Conservation (phyloP, 2,888 invertebrate species). For the Geotrupes spiniger region DNA sequence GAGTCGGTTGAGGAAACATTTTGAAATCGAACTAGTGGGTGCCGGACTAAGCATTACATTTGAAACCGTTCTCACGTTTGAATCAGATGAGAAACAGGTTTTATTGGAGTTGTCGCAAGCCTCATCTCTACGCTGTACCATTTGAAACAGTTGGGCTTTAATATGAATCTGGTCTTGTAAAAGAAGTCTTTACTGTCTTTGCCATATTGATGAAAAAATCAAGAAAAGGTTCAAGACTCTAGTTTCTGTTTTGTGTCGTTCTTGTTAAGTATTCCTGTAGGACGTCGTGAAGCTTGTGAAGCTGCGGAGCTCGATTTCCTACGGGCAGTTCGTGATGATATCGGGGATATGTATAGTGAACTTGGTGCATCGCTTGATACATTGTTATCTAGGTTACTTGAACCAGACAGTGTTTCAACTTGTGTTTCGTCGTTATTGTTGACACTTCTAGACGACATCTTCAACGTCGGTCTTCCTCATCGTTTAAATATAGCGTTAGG, state of each 20-base stretch:
- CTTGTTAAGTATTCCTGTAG: conserved; percentile 13
- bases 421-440: conserved; percentile 8
- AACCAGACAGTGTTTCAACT: background rate
- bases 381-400: conserved; percentile 7
- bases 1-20: conserved; percentile 2
- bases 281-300: conserved; percentile 11
- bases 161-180: conserved; percentile 12
- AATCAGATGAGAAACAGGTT: background rate
- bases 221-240: conserved; percentile 6
- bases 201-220: conserved; percentile 15
- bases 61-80: background rate
- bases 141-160: conserved; percentile 7
- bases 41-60: conserved; percentile 1
- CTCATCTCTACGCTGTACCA: conserved; percentile 5
- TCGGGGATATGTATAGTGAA: background rate
- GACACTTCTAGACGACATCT: conserved; percentile 6
- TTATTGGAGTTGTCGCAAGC: too few species aligned
- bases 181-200: conserved; percentile 5
- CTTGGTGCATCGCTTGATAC: conserved; percentile 4
- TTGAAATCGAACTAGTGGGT: conserved; percentile 6
- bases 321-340: conserved; percentile 6
- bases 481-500: conserved; percentile 6
- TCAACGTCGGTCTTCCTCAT: conserved; percentile 7
- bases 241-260: conserved; percentile 10
- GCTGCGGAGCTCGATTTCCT: conserved; percentile 3